These are phyloP conservation scores for Chaetorhynchus papuensis DNA, from an alignment of 2,113 vertebrate genomes.

Conservation along the genomic window DNA sequence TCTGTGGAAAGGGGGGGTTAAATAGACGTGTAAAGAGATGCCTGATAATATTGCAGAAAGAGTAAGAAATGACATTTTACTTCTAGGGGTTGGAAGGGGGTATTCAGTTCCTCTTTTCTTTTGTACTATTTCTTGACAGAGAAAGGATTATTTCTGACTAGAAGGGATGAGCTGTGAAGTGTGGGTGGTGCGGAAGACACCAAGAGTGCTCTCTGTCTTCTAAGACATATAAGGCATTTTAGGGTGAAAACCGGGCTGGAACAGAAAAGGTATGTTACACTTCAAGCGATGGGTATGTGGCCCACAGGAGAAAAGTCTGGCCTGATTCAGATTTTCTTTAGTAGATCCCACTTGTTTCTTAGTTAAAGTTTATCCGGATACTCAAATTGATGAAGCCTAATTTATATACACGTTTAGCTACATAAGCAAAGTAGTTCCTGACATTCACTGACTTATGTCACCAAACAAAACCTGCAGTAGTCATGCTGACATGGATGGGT, in stretches of 20 bases:
- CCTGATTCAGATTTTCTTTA: neutral
- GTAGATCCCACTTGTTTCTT: neutral
- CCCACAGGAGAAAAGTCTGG: neutral
- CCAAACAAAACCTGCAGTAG: neutral
- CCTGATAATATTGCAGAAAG: neutral
- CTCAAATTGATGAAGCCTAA: neutral
- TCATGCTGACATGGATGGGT: neutral
- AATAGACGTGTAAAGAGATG: neutral
- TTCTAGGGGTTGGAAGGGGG: neutral
- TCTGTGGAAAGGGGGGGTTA: neutral
- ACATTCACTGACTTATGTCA: neutral
- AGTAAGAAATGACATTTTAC: neutral
- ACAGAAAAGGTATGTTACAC: neutral
- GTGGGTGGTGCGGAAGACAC: neutral
- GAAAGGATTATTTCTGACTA: neutral
- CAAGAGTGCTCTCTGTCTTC: neutral
- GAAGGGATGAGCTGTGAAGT: neutral
- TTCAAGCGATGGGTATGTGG: neutral
- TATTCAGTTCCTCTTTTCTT: neutral
- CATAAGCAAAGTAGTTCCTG: neutral
- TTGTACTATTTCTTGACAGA: neutral
- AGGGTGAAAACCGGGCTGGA: neutral
- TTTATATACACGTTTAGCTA: neutral
- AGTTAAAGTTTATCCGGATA: neutral
- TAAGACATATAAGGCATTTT: neutral